phyloP scores from a whole-genome alignment of 2,888 invertebrate species.

The Drosophila putrida region DNA sequence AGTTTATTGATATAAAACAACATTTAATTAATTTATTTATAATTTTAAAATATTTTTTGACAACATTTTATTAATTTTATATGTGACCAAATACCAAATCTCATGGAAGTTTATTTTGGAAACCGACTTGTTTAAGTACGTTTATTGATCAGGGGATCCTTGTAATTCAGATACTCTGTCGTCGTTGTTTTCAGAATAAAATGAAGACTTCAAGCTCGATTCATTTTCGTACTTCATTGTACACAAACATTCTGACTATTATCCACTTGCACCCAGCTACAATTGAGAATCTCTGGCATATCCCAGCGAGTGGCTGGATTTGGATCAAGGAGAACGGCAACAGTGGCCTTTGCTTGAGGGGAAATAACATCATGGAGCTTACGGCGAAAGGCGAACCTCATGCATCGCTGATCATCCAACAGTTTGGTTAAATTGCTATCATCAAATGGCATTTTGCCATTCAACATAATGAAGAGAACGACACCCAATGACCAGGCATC shows the following conservation, averaged over 20 bases:
- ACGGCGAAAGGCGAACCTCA: conserved; percentile 92
- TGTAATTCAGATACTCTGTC: background rate
- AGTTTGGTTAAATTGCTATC: conserved; percentile 94
- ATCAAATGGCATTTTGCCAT: conserved; percentile 97
- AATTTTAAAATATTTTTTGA: background rate
- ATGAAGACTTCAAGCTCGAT: background rate
- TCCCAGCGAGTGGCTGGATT: conserved; percentile 91
- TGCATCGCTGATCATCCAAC: conserved; percentile 92
- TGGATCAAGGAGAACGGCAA: conserved; percentile 93
- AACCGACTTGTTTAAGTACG: background rate
- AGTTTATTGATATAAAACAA: background rate
- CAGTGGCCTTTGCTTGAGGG: conserved; percentile 90
- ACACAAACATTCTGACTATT: background rate
- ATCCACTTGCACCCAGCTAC: conserved; percentile 88
- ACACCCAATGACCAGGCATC: conserved; percentile 98
- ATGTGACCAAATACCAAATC: conserved; percentile 1
- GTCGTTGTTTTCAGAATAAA: background rate
- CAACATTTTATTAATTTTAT: background rate
- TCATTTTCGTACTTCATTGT: background rate
- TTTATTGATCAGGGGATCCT: too few relatives aligned
- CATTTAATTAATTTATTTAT: background rate
- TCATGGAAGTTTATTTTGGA: background rate
- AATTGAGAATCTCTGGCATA: conserved; percentile 90
- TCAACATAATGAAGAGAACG: conserved; percentile 96
- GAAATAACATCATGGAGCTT: conserved; percentile 90